Percentiles rank a stretch among this genome's conserved stretches.
Conservation (phyloP, 2,888 invertebrate genomes). For the Tetrapedia diversipes region DNA sequence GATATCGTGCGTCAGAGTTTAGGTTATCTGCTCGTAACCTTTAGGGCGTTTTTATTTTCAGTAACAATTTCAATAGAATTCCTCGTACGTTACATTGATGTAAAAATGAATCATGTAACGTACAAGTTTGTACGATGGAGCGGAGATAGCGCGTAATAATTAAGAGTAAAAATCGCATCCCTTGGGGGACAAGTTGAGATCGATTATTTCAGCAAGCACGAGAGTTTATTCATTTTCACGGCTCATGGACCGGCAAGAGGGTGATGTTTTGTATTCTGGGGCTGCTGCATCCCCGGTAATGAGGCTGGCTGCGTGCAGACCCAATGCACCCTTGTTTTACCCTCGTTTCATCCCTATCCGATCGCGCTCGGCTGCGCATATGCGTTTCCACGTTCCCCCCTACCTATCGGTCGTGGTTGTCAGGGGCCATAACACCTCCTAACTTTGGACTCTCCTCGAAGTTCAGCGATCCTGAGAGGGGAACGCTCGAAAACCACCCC, state of each 20-base stretch:
- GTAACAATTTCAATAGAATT: too few relatives aligned
- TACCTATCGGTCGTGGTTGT: conserved; percentile 29
- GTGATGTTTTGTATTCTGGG: conserved; percentile 45
- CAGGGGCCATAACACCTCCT: conserved; percentile 57
- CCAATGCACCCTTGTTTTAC: conserved; percentile 46
- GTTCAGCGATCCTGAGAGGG: conserved; percentile 65
- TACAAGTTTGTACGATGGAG: too few relatives aligned
- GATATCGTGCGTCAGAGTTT: too few relatives aligned
- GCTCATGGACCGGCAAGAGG: conserved; percentile 30
- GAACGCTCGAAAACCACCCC: conserved; percentile 39
- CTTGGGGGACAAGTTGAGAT: background rate
- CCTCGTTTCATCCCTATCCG: conserved; percentile 54
- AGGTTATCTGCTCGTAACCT: too few relatives aligned
- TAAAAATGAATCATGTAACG: too few relatives aligned
- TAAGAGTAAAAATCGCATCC: background rate
- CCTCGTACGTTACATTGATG: too few relatives aligned
- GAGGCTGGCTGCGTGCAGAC: conserved; percentile 55
- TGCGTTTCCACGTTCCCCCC: conserved; percentile 46
- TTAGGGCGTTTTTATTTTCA: too few relatives aligned
- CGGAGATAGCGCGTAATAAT: background rate
- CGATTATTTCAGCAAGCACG: background rate
- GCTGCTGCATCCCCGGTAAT: conserved; percentile 61
- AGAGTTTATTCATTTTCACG: conserved; percentile 38
- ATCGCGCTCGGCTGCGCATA: conserved; percentile 33
- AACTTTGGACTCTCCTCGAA: conserved; percentile 67